A percentile compares a stretch with the other conserved stretches of the same genome.
Evolutionary conservation across 2,113 vertebrate genomes (phyloP).

Genomic region (Shinisaurus crocodilurus): DNA sequence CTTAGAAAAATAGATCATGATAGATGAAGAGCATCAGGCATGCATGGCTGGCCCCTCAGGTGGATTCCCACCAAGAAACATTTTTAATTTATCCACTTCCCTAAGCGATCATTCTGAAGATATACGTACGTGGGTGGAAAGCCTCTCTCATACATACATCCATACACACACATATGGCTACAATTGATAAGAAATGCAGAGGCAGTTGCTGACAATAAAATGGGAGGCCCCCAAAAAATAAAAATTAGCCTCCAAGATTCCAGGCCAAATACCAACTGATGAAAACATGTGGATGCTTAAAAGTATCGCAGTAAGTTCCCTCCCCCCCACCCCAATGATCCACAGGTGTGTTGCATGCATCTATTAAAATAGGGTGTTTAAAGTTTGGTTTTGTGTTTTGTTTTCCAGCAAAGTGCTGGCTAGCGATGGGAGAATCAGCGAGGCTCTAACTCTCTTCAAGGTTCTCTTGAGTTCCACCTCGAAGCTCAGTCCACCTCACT

Average conservation of each 20-base stretch:
- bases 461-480: too few relatives aligned
- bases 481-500: too few relatives aligned
- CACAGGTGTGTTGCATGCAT: not conserved
- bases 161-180: rapidly evolving
- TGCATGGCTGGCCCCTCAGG: conserved; percentile 8
- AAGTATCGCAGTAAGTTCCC: not conserved
- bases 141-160: not conserved
- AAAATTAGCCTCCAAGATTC: not conserved
- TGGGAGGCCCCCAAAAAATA: not conserved
- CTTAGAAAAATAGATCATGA: conserved; percentile 46
- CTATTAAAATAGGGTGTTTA: not conserved
- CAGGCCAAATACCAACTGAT: not conserved
- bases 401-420: not conserved
- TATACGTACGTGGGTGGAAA: conserved; percentile 4
- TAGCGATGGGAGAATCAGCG: not conserved
- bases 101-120: not conserved
- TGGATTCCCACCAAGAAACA: not conserved
- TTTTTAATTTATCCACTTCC: conserved; percentile 34
- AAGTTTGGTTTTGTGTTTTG: not conserved
- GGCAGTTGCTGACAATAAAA: conserved; percentile 8
- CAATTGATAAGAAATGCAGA: not conserved
- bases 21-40: not conserved
- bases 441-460: too few relatives aligned
- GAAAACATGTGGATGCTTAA: not conserved
- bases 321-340: not conserved